Conservation (phyloP, 2,888 invertebrate genomes). For the Harpalus rufipes region DNA sequence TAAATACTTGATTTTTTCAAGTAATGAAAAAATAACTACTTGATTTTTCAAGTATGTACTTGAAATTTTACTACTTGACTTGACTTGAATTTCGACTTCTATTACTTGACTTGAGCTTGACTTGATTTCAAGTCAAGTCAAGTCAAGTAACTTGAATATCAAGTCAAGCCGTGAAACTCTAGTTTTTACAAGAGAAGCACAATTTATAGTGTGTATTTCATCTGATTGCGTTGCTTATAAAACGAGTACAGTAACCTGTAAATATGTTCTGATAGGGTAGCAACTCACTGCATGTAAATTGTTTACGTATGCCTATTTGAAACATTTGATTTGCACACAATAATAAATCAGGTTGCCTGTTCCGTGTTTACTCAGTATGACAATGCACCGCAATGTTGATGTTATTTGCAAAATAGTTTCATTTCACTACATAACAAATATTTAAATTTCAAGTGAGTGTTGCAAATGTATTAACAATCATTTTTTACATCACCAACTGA, state of each 20-base stretch:
- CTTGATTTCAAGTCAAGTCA: too few species aligned
- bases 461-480: background rate
- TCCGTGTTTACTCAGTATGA: conserved; percentile 4
- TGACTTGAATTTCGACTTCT: too few species aligned
- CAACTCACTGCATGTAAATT: background rate
- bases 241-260: background rate
- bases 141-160: too few species aligned
- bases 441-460: background rate
- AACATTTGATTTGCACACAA: conserved; percentile 19
- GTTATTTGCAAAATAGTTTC: conserved; percentile 39
- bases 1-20: too few species aligned
- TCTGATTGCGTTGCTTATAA: background rate
- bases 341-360: conserved; percentile 19
- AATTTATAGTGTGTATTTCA: background rate
- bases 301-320: background rate
- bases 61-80: too few species aligned
- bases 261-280: conserved; percentile 2
- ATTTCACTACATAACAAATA: background rate
- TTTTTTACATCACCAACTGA: background rate
- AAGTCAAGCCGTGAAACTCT: too few species aligned
- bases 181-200: too few species aligned
- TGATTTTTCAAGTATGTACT: too few species aligned
- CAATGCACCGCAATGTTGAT: conserved; percentile 36
- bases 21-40: too few species aligned
- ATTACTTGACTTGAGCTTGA: too few species aligned